Conservation (phyloP, 2,113 vertebrate genomes). For the Hucho hucho region DNA sequence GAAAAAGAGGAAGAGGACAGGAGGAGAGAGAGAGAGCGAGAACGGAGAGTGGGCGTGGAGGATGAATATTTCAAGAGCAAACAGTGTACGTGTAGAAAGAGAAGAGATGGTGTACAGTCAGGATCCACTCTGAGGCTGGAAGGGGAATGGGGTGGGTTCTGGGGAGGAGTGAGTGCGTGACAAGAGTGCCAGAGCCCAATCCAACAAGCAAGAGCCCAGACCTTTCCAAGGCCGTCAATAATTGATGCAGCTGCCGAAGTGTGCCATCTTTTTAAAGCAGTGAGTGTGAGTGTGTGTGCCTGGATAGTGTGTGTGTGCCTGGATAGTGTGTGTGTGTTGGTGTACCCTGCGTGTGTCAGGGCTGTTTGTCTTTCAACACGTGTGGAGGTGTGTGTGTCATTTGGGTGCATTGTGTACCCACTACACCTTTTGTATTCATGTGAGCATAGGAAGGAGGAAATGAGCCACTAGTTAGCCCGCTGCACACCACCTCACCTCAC, state of each 20-base stretch:
- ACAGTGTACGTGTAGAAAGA: conserved; percentile 41
- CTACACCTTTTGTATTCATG: not conserved
- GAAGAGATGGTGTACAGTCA: conserved; percentile 38
- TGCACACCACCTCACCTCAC: not conserved
- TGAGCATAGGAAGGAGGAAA: not conserved
- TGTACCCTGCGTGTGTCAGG: not conserved
- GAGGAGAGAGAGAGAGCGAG: not conserved
- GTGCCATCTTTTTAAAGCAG: conserved; percentile 60
- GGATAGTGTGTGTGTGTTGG: conserved; percentile 3
- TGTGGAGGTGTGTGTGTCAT: not conserved
- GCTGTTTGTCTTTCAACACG: not conserved
- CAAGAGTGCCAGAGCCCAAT: conserved; percentile 53
- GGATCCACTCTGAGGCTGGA: not conserved
- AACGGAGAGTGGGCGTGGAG: conserved; percentile 1
- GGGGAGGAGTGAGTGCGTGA: conserved; percentile 48
- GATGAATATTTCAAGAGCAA: conserved; percentile 64
- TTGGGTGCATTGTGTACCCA: not conserved
- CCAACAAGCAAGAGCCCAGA: conserved; percentile 57
- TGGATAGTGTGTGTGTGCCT: conserved; percentile 1
- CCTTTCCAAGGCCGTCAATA: conserved; percentile 67
- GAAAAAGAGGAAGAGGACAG: not conserved
- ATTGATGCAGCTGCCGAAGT: conserved; percentile 67
- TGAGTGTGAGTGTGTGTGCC: conserved; percentile 33
- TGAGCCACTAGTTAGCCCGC: not conserved
- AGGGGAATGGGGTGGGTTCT: not conserved